phyloP scores from a whole-genome alignment of 1,140 invertebrate species.

The Hylaeus volcanicus region DNA sequence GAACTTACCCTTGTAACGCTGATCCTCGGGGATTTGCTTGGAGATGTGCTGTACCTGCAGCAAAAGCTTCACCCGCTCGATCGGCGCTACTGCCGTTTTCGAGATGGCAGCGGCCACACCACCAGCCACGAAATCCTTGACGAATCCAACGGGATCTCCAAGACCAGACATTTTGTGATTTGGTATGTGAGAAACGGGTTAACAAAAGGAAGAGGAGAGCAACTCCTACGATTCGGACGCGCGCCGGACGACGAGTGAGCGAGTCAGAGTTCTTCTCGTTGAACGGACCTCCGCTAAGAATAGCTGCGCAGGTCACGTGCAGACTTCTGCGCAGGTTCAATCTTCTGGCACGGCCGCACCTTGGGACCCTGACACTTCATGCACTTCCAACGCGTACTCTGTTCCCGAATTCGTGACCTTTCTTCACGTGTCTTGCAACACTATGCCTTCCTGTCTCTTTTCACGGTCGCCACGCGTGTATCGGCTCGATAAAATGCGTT shows the following conservation, averaged over 20 bases:
- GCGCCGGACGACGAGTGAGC: conserved; percentile 81
- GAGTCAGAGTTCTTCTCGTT: conserved; percentile 70
- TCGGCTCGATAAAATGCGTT: conserved; percentile 21
- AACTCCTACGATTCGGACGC: conserved; percentile 75
- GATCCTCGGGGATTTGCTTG: conserved; percentile 89
- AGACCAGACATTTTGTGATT: conserved; percentile 78
- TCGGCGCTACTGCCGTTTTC: conserved; percentile 92
- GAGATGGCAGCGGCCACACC: conserved; percentile 93
- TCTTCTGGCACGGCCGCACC: conserved; percentile 40
- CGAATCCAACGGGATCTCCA: conserved; percentile 85
- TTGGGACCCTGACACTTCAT: conserved; percentile 58
- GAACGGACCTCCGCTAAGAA: conserved; percentile 76
- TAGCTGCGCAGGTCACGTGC: conserved; percentile 78
- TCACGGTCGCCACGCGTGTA: conserved; percentile 21
- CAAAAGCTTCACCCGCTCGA: conserved; percentile 94
- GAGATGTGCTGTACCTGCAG: conserved; percentile 93
- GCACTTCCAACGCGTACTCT: conserved; percentile 28
- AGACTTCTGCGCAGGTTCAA: conserved; percentile 67
- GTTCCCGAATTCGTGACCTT: conserved; percentile 60
- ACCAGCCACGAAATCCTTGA: conserved; percentile 92
- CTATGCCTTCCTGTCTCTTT: conserved; percentile 18
- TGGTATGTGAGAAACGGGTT: conserved; percentile 64
- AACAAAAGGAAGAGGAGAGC: conserved; percentile 73
- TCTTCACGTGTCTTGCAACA: conserved; percentile 18
- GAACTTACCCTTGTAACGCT: conserved; percentile 90